A percentile compares a stretch with the other conserved stretches of the same genome.
Evolutionary conservation across 2,797 vertebrate genomes (phyloP).

Genomic region (Peromyscus nudipes): DNA sequence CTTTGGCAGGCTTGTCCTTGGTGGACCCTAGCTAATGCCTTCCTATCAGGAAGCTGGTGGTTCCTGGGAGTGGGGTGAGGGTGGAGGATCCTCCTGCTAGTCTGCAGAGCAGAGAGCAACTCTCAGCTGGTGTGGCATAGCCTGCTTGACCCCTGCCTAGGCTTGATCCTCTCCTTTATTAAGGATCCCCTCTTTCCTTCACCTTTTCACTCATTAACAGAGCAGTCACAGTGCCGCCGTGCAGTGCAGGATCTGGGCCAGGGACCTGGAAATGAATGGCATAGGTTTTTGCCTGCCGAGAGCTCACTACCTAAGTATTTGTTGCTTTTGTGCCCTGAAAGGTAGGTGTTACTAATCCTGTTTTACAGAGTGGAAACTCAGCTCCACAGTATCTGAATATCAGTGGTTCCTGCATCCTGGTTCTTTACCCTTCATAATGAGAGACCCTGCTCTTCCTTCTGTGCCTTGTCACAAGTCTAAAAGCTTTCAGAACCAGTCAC

Average conservation of each 20-base stretch:
- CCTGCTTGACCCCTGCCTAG: conserved; percentile 52
- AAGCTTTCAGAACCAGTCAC: conserved; percentile 37
- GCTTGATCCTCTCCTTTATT: background rate
- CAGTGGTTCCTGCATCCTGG: background rate
- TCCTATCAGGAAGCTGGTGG: background rate
- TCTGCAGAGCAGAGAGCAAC: background rate
- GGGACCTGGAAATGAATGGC: background rate
- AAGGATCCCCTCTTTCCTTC: background rate
- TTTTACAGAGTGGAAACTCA: background rate
- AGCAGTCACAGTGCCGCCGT: background rate
- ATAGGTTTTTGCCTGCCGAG: background rate
- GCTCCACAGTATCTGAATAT: background rate
- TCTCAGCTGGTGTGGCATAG: background rate
- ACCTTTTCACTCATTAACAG: background rate
- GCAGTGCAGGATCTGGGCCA: background rate
- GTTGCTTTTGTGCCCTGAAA: background rate
- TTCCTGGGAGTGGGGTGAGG: background rate
- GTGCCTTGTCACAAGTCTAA: background rate
- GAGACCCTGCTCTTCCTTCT: conserved; percentile 1
- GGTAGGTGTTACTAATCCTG: background rate
- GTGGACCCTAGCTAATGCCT: background rate
- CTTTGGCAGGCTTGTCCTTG: conserved; percentile 1
- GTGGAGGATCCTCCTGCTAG: background rate
- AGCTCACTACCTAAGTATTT: background rate
- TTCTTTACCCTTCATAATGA: background rate